Percentiles rank a stretch among this genome's conserved stretches.
phyloP scores from a whole-genome alignment of 92 coral and sea anemone genomes.

The Phenganax stokvisi region DNA sequence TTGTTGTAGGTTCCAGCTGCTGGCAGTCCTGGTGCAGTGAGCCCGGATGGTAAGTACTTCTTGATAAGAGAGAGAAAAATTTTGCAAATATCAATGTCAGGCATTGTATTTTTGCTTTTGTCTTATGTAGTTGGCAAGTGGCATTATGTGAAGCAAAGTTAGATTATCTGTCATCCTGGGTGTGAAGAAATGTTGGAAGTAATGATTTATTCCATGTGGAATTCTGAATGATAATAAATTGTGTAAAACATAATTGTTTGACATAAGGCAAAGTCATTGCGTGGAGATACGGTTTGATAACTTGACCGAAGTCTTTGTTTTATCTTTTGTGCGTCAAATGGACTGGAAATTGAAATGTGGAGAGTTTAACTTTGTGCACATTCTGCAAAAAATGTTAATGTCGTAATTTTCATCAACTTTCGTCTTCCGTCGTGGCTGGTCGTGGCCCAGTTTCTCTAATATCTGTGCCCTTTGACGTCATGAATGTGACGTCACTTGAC shows the following conservation, averaged over 20 bases:
- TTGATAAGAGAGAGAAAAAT: no score
- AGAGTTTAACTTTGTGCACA: no score
- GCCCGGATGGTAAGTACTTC: conserved; percentile 20
- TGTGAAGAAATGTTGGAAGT: background rate
- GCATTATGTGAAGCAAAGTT: conserved; percentile 60
- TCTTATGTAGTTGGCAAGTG: conserved; percentile 60
- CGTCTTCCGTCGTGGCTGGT: no score
- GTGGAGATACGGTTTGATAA: background rate
- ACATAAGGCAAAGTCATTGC: background rate
- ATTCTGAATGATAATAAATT: background rate
- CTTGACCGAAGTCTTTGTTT: no score
- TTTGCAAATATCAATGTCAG: background rate
- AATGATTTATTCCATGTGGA: background rate
- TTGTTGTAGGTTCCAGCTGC: conserved; percentile 6
- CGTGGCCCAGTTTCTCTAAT: no score
- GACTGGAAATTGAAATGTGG: no score
- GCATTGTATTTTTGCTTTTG: background rate
- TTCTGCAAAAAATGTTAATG: no score
- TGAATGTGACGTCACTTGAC: no score
- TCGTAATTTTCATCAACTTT: no score
- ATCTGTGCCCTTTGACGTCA: no score
- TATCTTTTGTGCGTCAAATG: no score
- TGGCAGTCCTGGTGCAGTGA: conserved; percentile 1
- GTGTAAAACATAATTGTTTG: background rate
- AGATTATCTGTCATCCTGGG: background rate